Evolutionary conservation across 2,113 vertebrate genomes (phyloP).

Genomic region (Plecotus auritus): DNA sequence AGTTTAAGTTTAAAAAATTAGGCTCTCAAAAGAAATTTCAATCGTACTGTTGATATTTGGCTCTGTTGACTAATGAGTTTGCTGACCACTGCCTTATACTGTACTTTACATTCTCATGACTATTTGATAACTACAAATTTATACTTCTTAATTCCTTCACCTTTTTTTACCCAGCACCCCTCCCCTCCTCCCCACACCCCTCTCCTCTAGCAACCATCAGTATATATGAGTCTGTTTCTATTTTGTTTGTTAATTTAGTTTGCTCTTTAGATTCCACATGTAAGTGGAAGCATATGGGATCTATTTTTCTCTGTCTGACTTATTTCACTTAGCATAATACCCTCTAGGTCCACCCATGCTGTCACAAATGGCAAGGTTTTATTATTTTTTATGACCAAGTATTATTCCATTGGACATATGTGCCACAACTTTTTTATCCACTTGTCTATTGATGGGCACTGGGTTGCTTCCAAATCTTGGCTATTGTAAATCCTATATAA

Average conservation of each 20-base stretch:
- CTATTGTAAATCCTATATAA: background rate
- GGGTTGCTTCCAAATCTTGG: background rate
- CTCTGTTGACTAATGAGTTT: too few species aligned
- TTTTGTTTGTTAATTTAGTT: background rate
- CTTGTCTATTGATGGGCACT: background rate
- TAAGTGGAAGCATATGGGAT: background rate
- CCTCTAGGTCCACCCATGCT: background rate
- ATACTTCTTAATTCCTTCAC: background rate
- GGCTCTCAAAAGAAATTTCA: too few species aligned
- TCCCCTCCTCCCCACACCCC: too few species aligned
- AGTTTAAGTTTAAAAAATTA: too few species aligned
- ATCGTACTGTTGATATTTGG: too few species aligned
- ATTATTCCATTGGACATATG: background rate
- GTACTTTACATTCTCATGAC: background rate
- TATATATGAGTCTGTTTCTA: background rate
- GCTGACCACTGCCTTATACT: background rate
- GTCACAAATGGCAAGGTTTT: background rate
- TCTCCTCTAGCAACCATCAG: background rate
- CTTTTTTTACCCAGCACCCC: background rate
- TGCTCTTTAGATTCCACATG: background rate
- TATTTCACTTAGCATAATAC: background rate
- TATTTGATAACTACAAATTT: background rate
- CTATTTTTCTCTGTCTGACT: background rate
- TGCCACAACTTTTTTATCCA: background rate
- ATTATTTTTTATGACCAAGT: constrained; percentile 9